Percentiles rank a stretch among this genome's conserved stretches.
Conservation (phyloP, 2,888 invertebrate genomes). For the Baronia brevicornis region DNA sequence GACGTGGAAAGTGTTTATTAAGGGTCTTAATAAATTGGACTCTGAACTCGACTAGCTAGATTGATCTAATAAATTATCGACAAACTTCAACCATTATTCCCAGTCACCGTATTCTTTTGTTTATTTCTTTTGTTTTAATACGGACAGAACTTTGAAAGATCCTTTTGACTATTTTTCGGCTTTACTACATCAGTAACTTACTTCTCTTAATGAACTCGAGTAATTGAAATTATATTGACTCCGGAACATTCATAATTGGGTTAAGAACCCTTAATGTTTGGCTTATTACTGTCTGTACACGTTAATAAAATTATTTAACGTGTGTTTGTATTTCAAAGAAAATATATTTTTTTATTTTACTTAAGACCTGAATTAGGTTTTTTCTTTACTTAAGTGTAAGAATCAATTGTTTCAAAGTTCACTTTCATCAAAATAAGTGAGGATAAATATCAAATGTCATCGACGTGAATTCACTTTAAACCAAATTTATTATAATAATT, state of each 20-base stretch:
- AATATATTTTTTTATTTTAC: too few species aligned
- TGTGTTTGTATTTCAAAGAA: constrained; percentile 22
- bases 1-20: neutral
- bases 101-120: constrained; percentile 22
- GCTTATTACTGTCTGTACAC: neutral
- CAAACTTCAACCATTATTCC: constrained; percentile 34
- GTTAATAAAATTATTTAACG: too few species aligned
- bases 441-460: too few species aligned
- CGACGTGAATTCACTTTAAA: too few species aligned
- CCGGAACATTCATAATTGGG: neutral
- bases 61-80: constrained; percentile 15
- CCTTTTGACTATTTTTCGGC: constrained; percentile 7
- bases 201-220: constrained; percentile 7
- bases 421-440: too few species aligned
- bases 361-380: too few species aligned
- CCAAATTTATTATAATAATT: too few species aligned
- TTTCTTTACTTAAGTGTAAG: too few species aligned
- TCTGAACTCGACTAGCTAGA: constrained; percentile 7
- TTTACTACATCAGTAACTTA: constrained; percentile 9
- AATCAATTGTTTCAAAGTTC: too few species aligned
- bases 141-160: constrained; percentile 10
- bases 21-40: constrained; percentile 5
- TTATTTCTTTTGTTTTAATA: constrained; percentile 17
- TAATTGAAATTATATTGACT: constrained; percentile 1
- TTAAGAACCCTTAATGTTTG: neutral